phyloP scores from a whole-genome alignment of 2,888 invertebrate species.

The Lithophane ornitopus region DNA sequence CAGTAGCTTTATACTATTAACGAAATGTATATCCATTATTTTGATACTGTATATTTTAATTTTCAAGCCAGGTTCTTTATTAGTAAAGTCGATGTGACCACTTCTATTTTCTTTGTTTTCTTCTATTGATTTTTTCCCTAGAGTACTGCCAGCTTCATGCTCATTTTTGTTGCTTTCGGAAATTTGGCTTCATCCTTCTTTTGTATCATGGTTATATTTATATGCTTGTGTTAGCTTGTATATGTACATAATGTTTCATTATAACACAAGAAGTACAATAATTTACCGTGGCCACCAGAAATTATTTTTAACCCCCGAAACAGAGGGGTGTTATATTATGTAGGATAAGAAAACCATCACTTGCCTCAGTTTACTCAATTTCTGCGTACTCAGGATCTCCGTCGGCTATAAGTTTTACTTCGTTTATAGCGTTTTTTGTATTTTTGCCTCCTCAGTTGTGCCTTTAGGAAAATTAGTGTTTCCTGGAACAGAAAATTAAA shows the following conservation, averaged over 20 bases:
- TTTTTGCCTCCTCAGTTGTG: neutral
- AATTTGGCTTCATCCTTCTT: neutral
- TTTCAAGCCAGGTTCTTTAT: neutral
- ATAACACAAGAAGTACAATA: too few relatives aligned
- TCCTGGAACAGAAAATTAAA: neutral
- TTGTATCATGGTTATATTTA: neutral
- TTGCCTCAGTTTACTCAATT: neutral
- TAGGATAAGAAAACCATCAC: neutral
- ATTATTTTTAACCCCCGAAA: too few relatives aligned
- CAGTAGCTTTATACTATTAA: constrained; percentile 27
- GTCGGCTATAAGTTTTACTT: neutral
- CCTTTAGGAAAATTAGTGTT: neutral
- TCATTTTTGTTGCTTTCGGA: neutral
- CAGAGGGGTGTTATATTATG: too few relatives aligned
- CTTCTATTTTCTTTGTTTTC: neutral
- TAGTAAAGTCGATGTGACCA: neutral
- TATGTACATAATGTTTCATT: too few relatives aligned
- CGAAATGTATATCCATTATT: constrained; percentile 18
- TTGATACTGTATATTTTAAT: neutral
- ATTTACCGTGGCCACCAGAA: too few relatives aligned
- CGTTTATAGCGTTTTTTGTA: neutral
- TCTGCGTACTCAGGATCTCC: neutral
- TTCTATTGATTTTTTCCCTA: neutral
- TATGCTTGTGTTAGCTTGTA: too few relatives aligned
- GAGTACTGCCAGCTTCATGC: neutral